Evolutionary conservation across 2,113 vertebrate genomes (phyloP).

Genomic region (Misgurnus mizolepis): DNA sequence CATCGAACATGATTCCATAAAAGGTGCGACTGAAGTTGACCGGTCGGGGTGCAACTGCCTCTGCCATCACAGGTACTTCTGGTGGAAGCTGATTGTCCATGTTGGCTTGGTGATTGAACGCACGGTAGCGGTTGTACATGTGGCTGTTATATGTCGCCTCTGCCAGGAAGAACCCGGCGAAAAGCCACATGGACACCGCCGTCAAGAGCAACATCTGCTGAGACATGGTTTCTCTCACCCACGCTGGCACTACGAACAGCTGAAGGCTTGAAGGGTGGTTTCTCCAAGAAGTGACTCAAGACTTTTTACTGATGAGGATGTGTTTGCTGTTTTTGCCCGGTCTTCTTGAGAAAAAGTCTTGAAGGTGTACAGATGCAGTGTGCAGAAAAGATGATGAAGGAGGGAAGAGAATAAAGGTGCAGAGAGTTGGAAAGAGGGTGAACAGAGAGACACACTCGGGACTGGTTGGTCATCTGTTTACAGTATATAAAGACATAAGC

Average conservation of each 20-base stretch:
- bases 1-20: conserved; percentile 97
- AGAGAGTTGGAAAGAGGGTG: conserved; percentile 59
- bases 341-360: conserved; percentile 28
- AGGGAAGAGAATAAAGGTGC: conserved; percentile 47
- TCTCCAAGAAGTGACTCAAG: conserved; percentile 29
- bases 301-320: conserved; percentile 54
- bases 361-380: conserved; percentile 38
- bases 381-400: conserved; percentile 44
- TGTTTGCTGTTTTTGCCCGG: conserved; percentile 41
- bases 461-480: conserved; percentile 76
- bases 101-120: conserved; percentile 74
- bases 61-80: conserved; percentile 56
- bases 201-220: conserved; percentile 66
- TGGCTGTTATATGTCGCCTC: conserved; percentile 77
- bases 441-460: conserved; percentile 70
- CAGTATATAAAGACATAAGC: conserved; percentile 83
- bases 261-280: conserved; percentile 17
- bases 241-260: conserved; percentile 39
- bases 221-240: conserved; percentile 72
- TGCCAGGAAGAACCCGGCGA: conserved; percentile 69
- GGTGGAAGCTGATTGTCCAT: conserved; percentile 83
- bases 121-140: conserved; percentile 74
- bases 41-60: conserved; percentile 57
- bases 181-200: conserved; percentile 71
- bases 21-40: conserved; percentile 75